phyloP scores from a whole-genome alignment of 1,140 invertebrate genomes.

The Euschistus heros region DNA sequence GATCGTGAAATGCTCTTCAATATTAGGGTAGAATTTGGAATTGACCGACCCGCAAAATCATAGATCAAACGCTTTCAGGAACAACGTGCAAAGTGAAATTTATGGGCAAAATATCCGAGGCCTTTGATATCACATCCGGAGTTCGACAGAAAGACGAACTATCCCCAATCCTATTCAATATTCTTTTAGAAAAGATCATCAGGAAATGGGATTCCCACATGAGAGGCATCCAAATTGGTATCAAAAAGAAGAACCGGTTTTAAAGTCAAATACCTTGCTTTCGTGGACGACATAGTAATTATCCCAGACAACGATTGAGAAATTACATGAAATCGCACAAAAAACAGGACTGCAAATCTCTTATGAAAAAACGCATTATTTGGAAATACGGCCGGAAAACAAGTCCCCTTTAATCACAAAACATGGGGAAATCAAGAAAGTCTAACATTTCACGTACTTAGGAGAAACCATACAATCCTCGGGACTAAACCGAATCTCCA shows the following conservation, averaged over 20 bases:
- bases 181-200: background rate
- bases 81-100: background rate
- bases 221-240: background rate
- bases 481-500: no score
- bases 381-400: no score
- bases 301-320: background rate
- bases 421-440: no score
- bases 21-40: background rate
- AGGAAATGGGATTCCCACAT: background rate
- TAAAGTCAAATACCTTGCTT: background rate
- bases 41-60: background rate
- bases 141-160: background rate
- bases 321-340: background rate
- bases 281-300: background rate
- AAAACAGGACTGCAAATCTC: background rate
- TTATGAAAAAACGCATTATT: no score
- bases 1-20: background rate
- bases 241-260: background rate
- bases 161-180: background rate
- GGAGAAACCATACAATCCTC: no score
- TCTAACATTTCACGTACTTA: no score
- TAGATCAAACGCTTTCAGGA: background rate
- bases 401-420: no score
- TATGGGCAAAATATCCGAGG: background rate
- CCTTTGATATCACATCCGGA: background rate